phyloP scores from a whole-genome alignment of 2,797 vertebrate species.

The Triplophysa yarkandensis region DNA sequence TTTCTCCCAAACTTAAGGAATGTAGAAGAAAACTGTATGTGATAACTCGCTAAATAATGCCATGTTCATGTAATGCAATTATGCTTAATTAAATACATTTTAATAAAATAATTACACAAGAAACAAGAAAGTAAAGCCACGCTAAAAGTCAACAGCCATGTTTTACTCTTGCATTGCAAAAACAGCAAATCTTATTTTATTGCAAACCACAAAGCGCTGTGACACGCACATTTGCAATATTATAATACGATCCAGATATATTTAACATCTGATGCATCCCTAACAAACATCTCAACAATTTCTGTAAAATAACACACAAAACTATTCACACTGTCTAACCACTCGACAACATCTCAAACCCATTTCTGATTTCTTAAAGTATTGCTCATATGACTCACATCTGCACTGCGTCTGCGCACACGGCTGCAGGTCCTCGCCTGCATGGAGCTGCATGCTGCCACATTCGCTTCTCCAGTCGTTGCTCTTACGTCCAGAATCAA shows the following conservation, averaged over 20 bases:
- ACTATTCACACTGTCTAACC: not conserved
- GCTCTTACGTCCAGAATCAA: not conserved
- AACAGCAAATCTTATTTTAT: not conserved
- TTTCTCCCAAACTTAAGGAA: too few species aligned
- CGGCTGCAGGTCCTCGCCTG: not conserved
- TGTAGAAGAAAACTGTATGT: too few species aligned
- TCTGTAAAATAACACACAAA: not conserved
- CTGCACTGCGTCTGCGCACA: constrained; percentile 20
- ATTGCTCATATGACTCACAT: not conserved
- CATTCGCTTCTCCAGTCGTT: not conserved
- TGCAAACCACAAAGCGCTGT: too few species aligned
- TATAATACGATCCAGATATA: too few species aligned
- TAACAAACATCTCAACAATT: not conserved
- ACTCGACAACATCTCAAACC: not conserved
- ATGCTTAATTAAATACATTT: too few species aligned
- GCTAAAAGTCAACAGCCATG: too few species aligned
- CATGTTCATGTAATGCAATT: too few species aligned
- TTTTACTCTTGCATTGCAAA: not conserved
- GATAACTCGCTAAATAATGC: too few species aligned
- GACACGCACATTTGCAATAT: too few species aligned
- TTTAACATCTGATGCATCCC: too few species aligned
- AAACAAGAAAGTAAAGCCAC: too few species aligned
- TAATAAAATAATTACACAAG: too few species aligned
- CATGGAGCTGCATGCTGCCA: constrained; percentile 29
- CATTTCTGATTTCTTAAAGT: not conserved